Conservation (phyloP, 2,888 invertebrate genomes). For the Agrilus biguttatus region DNA sequence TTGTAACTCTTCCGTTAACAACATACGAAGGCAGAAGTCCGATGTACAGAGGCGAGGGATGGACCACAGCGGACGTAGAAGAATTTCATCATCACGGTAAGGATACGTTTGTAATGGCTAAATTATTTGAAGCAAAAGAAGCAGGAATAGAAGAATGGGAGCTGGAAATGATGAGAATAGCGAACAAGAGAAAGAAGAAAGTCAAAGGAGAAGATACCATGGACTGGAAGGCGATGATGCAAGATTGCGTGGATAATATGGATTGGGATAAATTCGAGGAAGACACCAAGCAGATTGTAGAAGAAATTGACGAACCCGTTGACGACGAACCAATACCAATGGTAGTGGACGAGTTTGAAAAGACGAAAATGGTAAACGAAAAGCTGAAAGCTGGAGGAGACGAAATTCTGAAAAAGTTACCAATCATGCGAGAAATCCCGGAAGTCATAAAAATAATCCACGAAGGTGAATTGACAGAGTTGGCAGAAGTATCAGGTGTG, state of each 20-base stretch:
- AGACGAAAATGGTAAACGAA: slow-evolving; percentile 44
- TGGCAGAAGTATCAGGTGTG: slow-evolving; percentile 49
- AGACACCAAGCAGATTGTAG: slow-evolving; percentile 25
- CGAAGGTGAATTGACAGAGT: slow-evolving; percentile 41
- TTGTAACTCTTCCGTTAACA: slow-evolving; percentile 47
- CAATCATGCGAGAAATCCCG: slow-evolving; percentile 46
- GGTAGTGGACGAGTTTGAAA: slow-evolving; percentile 35
- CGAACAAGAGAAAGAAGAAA: slow-evolving; percentile 23
- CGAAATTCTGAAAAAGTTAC: slow-evolving; percentile 41
- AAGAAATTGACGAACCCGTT: slow-evolving; percentile 22
- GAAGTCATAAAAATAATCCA: slow-evolving; percentile 46
- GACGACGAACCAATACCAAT: slow-evolving; percentile 38
- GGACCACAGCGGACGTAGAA: slow-evolving; percentile 42
- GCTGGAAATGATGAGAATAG: slow-evolving; percentile 26
- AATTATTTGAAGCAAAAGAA: slow-evolving; percentile 39
- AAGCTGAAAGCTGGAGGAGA: slow-evolving; percentile 39
- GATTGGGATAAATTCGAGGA: slow-evolving; percentile 29
- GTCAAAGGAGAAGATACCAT: slow-evolving; percentile 22
- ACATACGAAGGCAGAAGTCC: slow-evolving; percentile 26
- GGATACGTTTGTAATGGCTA: slow-evolving; percentile 38
- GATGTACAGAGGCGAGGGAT: slow-evolving; percentile 60
- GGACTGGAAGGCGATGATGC: slow-evolving; percentile 28
- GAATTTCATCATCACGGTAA: slow-evolving; percentile 28
- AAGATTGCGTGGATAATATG: slow-evolving; percentile 20
- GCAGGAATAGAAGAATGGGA: slow-evolving; percentile 27